phyloP scores from a whole-genome alignment of 2,888 invertebrate species.

The Hemithea aestivaria region DNA sequence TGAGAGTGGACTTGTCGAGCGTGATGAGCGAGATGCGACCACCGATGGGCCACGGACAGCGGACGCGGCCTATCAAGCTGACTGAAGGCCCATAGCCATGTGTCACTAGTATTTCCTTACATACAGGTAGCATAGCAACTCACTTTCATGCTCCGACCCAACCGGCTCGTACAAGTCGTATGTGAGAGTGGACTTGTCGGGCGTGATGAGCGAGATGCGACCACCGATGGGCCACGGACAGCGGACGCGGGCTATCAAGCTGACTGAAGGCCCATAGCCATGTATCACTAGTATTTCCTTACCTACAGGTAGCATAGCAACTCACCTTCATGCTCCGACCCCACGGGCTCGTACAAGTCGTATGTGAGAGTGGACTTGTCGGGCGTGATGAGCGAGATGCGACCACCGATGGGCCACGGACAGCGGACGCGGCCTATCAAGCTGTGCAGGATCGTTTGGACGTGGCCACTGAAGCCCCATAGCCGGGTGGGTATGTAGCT shows the following conservation, averaged over 20 bases:
- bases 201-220: conserved; percentile 85
- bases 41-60: conserved; percentile 93
- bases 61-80: conserved; percentile 91
- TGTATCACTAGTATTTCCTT: too few relatives aligned
- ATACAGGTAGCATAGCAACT: conserved; percentile 4
- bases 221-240: conserved; percentile 94
- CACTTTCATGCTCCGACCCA: conserved; percentile 84
- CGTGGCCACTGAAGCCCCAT: conserved; percentile 97
- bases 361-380: conserved; percentile 95
- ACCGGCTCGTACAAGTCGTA: conserved; percentile 95
- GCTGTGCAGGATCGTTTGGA: conserved; percentile 95
- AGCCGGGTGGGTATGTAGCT: conserved; percentile 93
- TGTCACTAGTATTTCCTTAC: too few relatives aligned
- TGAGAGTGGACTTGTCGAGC: conserved; percentile 92
- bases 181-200: conserved; percentile 93
- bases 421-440: conserved; percentile 91
- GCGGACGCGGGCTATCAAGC: conserved; percentile 83
- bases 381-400: conserved; percentile 85
- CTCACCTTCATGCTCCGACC: conserved; percentile 84
- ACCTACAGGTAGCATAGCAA: not conserved
- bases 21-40: conserved; percentile 87
- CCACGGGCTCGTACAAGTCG: conserved; percentile 92
- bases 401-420: conserved; percentile 92
- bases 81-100: too few relatives aligned
- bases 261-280: too few relatives aligned